Evolutionary conservation across 1,140 invertebrate species (phyloP), one percentile per base, ranked within the genome.

Genomic region (Delia radicum): DNA sequence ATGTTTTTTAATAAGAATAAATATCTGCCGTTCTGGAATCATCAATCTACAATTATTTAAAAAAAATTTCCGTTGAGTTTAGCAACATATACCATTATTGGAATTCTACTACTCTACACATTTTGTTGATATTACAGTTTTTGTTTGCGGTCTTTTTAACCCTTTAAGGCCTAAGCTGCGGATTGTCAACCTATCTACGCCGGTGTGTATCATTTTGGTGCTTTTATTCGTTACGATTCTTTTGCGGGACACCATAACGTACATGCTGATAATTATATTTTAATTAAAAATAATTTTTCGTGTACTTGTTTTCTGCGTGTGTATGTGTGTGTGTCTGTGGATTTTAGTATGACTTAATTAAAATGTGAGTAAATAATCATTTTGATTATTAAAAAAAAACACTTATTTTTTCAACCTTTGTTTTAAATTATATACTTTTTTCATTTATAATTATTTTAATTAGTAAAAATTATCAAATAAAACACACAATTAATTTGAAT

Each of bases 211-310:
- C 13, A 37, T 37, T 10, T 37, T 13, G 13, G 33, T 37, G 13
- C 33, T 6, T 33, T 10, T 37, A 37, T 37, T 10, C 13, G 33
- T 75, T 10, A 46, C 0, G 67, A n/a, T 7, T 8, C 42, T 10
- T 75, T 18, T 42, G 24, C 62, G 29, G 18, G 61, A 6, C 1
- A 37, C 0, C 37, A 28, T 62, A 29, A 46, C 69, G 48, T 28
- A 62, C 67, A 69, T 76, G 63, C 61, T 37, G 73, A 67, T 76
- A 76, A 76, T 76, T 76, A 74, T 74, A 69, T 69, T 76, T 67
- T 73, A 76, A 76, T 76, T 76, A 76, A 74, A 76, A 74, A 73
- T 76, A 33, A 76, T 73, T 76, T 74, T 74, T 15, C 21, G 27
- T 69, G 65, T 69, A 12, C 18, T 67, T 67, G 18, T 31, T 21